These are phyloP conservation scores for Centruroides vittatus DNA, from an alignment of 1,140 invertebrate genomes.

Conservation along the genomic window DNA sequence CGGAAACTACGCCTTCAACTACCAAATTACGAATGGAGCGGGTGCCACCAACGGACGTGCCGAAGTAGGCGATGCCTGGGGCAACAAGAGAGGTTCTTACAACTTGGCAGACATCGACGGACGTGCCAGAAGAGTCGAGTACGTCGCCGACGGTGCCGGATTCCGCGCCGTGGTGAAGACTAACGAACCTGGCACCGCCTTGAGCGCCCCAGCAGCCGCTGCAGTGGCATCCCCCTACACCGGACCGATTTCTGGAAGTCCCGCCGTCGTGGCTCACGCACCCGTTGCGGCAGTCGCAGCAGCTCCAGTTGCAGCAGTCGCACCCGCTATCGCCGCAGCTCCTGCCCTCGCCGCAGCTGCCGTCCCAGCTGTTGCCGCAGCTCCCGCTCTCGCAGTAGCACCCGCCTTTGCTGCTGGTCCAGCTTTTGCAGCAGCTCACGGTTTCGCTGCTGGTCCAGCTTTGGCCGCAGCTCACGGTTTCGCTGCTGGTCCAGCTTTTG, in stretches of 20 bases:
- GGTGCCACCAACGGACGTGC: constrained; percentile 16
- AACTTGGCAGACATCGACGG: constrained; percentile 9
- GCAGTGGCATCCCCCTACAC: not conserved
- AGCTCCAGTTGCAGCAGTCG: not conserved
- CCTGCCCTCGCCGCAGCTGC: not conserved
- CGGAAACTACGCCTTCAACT: constrained; percentile 19
- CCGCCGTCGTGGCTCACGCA: not conserved
- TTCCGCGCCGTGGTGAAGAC: constrained; percentile 7
- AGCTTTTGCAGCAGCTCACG: too few species aligned
- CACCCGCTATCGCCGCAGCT: not conserved
- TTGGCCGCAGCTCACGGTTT: not conserved
- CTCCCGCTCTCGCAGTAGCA: not conserved
- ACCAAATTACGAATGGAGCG: constrained; percentile 16
- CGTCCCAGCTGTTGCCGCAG: not conserved
- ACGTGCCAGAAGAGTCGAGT: constrained; percentile 6
- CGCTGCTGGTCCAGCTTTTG: not conserved
- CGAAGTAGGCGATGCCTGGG: constrained; percentile 17
- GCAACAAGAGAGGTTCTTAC: constrained; percentile 13
- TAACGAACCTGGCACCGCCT: constrained; percentile 4
- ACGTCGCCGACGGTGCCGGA: constrained; percentile 6
- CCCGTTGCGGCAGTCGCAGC: not conserved
- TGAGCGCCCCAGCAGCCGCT: constrained; percentile 13
- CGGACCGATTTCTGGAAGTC: not conserved
- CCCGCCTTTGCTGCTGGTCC: too few species aligned
- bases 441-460: too few species aligned